Evolutionary conservation across 2,797 vertebrate genomes (phyloP), one percentile per base, ranked within the genome.

Genomic region (Tympanoctomys barrerae): DNA sequence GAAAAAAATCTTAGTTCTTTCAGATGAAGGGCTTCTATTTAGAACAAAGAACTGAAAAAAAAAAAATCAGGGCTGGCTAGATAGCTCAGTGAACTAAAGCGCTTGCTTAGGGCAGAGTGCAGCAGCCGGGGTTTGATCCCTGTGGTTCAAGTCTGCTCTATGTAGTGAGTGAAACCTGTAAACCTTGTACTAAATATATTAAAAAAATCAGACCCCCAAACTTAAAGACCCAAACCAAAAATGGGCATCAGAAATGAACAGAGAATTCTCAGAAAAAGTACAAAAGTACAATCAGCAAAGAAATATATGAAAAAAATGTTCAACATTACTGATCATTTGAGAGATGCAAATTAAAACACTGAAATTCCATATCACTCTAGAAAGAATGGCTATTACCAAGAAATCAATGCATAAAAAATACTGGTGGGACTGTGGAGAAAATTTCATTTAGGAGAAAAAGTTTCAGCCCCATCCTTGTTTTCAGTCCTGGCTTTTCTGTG

Each of bases 401-500:
- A 61, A 61, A 18, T 66, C 64, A 70, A n/a, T 18, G 33, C 19
- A 21, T 36, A 70, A 70, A 16, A 21, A 70, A 36, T 19, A 18
- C 66, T 70, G 33, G 66, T 70, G 66, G 33, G 66, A n/a, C 66
- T 36, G 16, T 70, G 66, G 66, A 70, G 66, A 36, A 70, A 70
- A 16, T 84, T 83, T 96, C 71, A 93, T 42, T 19, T 49, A 52
- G 71, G 83, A 71, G 49, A 70, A 89, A 90, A 52, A 86, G 10
- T 21, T 13, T 77, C 26, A 94, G 16, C 28, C 78, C 24, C 19
- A 84, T 61, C 11, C 14, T 91, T 28, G 66, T 82, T 94, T 87
- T 88, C 61, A 84, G 21, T 73, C 89, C 77, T 59, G n/a, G 24
- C 64, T 91, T 95, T 87, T 92, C 33, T 73, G 24, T 49, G 16